phyloP scores from a whole-genome alignment of 2,888 invertebrate species.

The Agonopterix arenella region DNA sequence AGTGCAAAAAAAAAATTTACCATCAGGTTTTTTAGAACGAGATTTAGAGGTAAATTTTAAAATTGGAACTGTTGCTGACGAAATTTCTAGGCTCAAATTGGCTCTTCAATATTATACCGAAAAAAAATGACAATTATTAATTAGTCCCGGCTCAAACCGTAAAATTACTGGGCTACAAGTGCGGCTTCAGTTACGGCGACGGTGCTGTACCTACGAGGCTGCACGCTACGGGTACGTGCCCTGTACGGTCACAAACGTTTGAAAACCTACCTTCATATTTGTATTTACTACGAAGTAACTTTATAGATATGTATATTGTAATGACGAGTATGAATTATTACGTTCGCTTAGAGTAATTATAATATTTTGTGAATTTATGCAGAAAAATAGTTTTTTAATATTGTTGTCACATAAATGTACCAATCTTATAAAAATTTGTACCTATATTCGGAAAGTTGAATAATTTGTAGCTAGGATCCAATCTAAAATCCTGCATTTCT shows the following conservation, averaged over 20 bases:
- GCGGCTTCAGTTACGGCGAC: not conserved
- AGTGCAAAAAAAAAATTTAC: too few species aligned
- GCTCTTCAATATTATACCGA: too few species aligned
- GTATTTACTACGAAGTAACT: conserved; percentile 65
- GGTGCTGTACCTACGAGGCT: too few species aligned
- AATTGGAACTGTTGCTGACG: too few species aligned
- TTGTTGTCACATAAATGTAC: conserved; percentile 76
- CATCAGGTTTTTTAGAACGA: too few species aligned
- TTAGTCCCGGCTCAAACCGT: too few species aligned
- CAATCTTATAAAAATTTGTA: conserved; percentile 74
- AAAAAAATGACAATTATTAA: too few species aligned
- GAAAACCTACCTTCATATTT: conserved; percentile 34
- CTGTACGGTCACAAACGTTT: conserved; percentile 25
- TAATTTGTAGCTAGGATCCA: conserved; percentile 75
- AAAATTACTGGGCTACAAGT: too few species aligned
- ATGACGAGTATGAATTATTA: conserved; percentile 58
- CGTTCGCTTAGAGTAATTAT: conserved; percentile 74
- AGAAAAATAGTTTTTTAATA: conserved; percentile 76
- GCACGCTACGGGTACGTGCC: conserved; percentile 5
- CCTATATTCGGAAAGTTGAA: conserved; percentile 76
- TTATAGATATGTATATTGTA: conserved; percentile 69
- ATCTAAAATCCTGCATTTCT: conserved; percentile 70
- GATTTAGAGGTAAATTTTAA: too few species aligned
- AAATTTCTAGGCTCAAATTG: too few species aligned
- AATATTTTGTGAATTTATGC: conserved; percentile 74